These are phyloP conservation scores for Andrena cerasifolii DNA, from an alignment of 1,140 invertebrate genomes.

Conservation along the genomic window DNA sequence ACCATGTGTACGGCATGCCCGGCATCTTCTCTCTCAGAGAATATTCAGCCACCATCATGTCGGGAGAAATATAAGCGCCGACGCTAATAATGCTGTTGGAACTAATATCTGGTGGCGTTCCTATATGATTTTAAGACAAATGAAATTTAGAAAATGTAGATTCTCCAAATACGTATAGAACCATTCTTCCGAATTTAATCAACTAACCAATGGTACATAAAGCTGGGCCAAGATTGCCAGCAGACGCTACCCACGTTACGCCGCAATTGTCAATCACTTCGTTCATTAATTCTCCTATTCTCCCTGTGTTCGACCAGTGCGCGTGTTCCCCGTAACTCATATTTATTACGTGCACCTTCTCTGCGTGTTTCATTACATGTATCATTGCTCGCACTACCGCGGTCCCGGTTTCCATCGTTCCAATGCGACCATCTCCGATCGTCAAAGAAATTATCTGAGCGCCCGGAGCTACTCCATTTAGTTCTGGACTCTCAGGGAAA, in stretches of 20 bases:
- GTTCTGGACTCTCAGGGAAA: slow-evolving; percentile 94
- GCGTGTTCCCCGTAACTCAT: slow-evolving; percentile 99
- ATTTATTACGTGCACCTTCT: slow-evolving; percentile 94
- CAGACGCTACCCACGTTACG: slow-evolving; percentile 95
- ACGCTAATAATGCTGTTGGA: slow-evolving; percentile 94
- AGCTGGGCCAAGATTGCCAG: slow-evolving; percentile 97
- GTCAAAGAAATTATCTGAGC: slow-evolving; percentile 97
- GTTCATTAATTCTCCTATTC: slow-evolving; percentile 92
- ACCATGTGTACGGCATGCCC: slow-evolving; percentile 96
- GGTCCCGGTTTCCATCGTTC: slow-evolving; percentile 98
- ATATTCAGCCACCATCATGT: slow-evolving; percentile 98
- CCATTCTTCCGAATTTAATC: not conserved
- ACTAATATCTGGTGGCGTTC: slow-evolving; percentile 94
- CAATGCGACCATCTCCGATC: slow-evolving; percentile 94
- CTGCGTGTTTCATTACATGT: slow-evolving; percentile 88
- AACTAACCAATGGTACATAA: slow-evolving; percentile 90
- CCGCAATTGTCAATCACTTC: slow-evolving; percentile 97
- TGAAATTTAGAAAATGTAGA: not conserved
- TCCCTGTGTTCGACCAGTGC: slow-evolving; percentile 94
- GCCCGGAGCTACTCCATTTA: slow-evolving; percentile 97
- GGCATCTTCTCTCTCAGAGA: slow-evolving; percentile 92
- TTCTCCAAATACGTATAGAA: not conserved
- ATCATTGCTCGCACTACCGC: slow-evolving; percentile 95
- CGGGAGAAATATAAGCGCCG: slow-evolving; percentile 97
- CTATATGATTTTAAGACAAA: slow-evolving; percentile 58